Conservation (phyloP, 2,113 vertebrate species). For the Thalassoma bifasciatum region DNA sequence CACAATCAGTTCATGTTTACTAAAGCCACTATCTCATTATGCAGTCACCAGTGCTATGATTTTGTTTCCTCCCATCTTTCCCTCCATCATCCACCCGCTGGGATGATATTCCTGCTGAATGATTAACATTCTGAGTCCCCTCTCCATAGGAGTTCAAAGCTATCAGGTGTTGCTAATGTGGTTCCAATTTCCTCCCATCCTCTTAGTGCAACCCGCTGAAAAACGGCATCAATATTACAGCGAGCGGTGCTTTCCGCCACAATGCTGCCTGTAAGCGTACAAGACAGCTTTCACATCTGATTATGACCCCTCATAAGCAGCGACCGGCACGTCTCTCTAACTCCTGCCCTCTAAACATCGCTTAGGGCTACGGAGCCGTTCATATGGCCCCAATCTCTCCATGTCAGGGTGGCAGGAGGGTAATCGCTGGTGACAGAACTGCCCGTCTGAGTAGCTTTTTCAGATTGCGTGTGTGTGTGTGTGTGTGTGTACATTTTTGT, state of each 20-base stretch:
- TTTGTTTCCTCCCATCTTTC: constrained; percentile 39
- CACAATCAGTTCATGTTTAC: constrained; percentile 40
- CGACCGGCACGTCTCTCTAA: constrained; percentile 60
- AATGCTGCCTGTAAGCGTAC: constrained; percentile 77
- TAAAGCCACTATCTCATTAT: constrained; percentile 40
- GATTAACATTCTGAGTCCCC: constrained; percentile 73
- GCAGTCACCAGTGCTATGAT: constrained; percentile 35
- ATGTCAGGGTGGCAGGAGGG: constrained; percentile 73
- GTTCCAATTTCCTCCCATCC: constrained; percentile 74
- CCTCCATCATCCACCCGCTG: constrained; percentile 49
- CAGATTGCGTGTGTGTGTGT: constrained; percentile 19
- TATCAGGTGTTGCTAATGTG: constrained; percentile 81
- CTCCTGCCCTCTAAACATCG: constrained; percentile 75
- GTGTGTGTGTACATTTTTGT: constrained; percentile 39
- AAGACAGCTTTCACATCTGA: constrained; percentile 83
- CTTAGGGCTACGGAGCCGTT: constrained; percentile 75
- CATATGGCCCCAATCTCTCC: constrained; percentile 75
- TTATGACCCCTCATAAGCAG: constrained; percentile 78
- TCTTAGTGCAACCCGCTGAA: constrained; percentile 67
- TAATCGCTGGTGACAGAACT: constrained; percentile 77
- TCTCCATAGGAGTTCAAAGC: constrained; percentile 67
- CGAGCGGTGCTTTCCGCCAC: constrained; percentile 54
- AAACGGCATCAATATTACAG: constrained; percentile 77
- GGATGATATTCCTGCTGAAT: constrained; percentile 62
- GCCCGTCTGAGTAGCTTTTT: constrained; percentile 71